These are phyloP conservation scores for Acrocephalus kingi DNA, from an alignment of 2,113 vertebrate genomes.

Conservation along the genomic window DNA sequence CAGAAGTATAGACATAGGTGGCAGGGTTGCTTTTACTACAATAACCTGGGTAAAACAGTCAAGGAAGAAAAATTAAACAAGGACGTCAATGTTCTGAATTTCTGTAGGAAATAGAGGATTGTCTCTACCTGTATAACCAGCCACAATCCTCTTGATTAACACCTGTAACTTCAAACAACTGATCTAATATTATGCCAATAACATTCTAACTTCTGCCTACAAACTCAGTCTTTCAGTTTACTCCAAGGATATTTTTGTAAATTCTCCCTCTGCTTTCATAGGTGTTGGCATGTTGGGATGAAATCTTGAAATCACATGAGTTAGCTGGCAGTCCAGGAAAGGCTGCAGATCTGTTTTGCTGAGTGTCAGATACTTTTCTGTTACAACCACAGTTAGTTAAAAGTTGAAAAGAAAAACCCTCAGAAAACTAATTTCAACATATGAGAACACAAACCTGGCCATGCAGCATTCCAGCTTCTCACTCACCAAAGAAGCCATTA, in stretches of 20 bases:
- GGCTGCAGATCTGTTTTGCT: not conserved
- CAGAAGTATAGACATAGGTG: not conserved
- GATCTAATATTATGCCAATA: not conserved
- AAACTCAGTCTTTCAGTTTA: not conserved
- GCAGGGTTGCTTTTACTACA: not conserved
- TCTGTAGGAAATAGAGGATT: not conserved
- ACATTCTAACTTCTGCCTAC: not conserved
- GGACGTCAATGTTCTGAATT: not conserved
- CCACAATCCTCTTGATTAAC: not conserved
- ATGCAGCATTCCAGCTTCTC: not conserved
- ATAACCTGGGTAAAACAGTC: not conserved
- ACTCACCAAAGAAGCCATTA: not conserved
- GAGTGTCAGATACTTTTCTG: not conserved
- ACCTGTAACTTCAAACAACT: not conserved
- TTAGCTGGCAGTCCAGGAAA: not conserved
- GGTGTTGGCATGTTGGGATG: not conserved
- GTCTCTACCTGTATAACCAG: not conserved
- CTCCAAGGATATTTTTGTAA: not conserved
- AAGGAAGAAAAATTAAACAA: not conserved
- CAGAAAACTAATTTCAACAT: not conserved
- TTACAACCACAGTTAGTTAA: not conserved
- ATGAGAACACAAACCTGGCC: accelerated
- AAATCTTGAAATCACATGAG: not conserved
- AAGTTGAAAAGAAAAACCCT: not conserved
- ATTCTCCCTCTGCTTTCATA: not conserved